phyloP scores from a whole-genome alignment of 2,888 invertebrate genomes.

The Lithophane ornitopus region DNA sequence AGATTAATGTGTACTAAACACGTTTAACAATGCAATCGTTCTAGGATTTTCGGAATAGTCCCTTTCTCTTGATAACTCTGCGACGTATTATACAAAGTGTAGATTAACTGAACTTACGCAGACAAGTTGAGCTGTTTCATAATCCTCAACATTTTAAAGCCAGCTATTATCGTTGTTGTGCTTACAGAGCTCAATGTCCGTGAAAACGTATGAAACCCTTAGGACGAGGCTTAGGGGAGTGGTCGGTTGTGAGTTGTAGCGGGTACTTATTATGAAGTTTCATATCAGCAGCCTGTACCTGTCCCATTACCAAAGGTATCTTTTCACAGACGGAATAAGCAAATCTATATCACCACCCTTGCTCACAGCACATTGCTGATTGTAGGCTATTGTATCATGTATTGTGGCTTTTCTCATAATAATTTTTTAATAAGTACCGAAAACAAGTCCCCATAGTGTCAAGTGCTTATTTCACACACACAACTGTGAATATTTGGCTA shows the following conservation, averaged over 20 bases:
- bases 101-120: slow-evolving; percentile 45
- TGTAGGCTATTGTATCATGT: not conserved
- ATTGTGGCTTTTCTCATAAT: not conserved
- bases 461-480: too few relatives aligned
- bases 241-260: slow-evolving; percentile 44
- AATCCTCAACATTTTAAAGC: slow-evolving; percentile 67
- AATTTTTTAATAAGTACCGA: not conserved
- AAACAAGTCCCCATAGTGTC: not conserved
- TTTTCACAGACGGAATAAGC: not conserved
- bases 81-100: not conserved
- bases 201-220: slow-evolving; percentile 69
- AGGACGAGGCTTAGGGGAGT: slow-evolving; percentile 27
- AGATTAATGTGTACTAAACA: too few relatives aligned
- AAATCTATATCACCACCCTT: too few relatives aligned
- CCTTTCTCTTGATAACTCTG: too few relatives aligned
- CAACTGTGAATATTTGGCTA: not conserved
- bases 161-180: slow-evolving; percentile 64
- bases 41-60: not conserved
- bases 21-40: not conserved
- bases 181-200: slow-evolving; percentile 67
- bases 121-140: slow-evolving; percentile 38
- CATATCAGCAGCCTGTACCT: not conserved
- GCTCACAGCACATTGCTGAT: not conserved
- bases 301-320: not conserved
- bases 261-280: not conserved